These are phyloP conservation scores for Maylandia zebra DNA, from an alignment of 2,113 vertebrate species.

Conservation along the genomic window DNA sequence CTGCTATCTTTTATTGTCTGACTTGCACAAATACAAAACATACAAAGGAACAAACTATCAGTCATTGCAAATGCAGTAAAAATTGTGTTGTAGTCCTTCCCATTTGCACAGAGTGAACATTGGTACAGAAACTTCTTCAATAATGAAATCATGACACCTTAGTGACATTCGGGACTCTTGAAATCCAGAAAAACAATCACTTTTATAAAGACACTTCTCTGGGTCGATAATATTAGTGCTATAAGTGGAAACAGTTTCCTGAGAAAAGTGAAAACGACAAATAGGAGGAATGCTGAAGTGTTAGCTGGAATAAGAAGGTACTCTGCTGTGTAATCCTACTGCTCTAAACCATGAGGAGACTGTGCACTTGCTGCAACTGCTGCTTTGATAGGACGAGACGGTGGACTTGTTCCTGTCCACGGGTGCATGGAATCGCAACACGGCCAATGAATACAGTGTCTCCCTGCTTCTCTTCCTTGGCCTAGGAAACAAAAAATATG, in stretches of 20 bases:
- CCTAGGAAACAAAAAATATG: slow-evolving; percentile 56
- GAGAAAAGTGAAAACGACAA: not conserved
- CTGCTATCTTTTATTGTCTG: slow-evolving; percentile 16
- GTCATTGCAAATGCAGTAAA: not conserved
- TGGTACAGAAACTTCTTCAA: not conserved
- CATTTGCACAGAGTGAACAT: not conserved
- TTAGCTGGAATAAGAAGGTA: not conserved
- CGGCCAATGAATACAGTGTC: slow-evolving; percentile 76
- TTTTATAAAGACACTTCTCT: not conserved
- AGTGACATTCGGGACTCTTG: not conserved
- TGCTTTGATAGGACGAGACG: slow-evolving; percentile 80
- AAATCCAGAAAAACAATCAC: not conserved
- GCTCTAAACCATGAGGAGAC: slow-evolving; percentile 72
- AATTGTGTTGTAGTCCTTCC: not conserved
- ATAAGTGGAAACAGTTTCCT: slow-evolving; percentile 12
- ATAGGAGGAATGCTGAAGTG: not conserved
- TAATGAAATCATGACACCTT: not conserved
- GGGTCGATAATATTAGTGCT: not conserved
- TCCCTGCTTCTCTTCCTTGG: slow-evolving; percentile 75
- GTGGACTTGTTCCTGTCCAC: slow-evolving; percentile 80
- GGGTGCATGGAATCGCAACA: slow-evolving; percentile 79
- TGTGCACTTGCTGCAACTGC: slow-evolving; percentile 79
- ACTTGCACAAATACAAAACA: slow-evolving; percentile 36
- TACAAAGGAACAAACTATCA: not conserved
- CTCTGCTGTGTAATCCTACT: not conserved